These are phyloP conservation scores for Aleiodes alternator DNA, from an alignment of 2,888 invertebrate species.

Conservation along the genomic window DNA sequence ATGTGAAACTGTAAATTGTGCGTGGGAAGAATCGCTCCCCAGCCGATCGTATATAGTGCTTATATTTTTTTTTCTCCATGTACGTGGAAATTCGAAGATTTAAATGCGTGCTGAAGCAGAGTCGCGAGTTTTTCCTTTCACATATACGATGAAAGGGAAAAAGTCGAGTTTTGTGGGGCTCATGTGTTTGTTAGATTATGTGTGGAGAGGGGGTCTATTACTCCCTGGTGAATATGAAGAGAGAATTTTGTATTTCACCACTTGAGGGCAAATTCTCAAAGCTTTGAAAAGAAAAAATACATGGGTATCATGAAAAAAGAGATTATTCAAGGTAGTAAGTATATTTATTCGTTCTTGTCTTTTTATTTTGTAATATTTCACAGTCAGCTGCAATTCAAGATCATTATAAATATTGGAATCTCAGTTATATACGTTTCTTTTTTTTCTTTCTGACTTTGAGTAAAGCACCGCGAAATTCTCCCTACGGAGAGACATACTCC, in stretches of 20 bases:
- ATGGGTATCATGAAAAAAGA: slow-evolving; percentile 32
- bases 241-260: slow-evolving; percentile 62
- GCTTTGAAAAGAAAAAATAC: slow-evolving; percentile 41
- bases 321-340: slow-evolving; percentile 24
- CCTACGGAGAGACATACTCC: slow-evolving; percentile 22
- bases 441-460: slow-evolving; percentile 9
- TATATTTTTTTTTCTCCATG: slow-evolving; percentile 4
- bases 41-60: slow-evolving; percentile 60
- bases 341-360: neutral
- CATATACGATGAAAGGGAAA: slow-evolving; percentile 39
- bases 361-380: no score
- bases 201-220: slow-evolving; percentile 63
- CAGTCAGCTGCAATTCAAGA: no score
- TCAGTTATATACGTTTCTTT: slow-evolving; percentile 5
- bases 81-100: slow-evolving; percentile 64
- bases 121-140: slow-evolving; percentile 23
- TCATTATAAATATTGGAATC: slow-evolving; percentile 16
- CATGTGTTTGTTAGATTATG: slow-evolving; percentile 71
- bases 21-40: slow-evolving; percentile 75
- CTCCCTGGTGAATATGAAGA: slow-evolving; percentile 73
- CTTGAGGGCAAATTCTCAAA: slow-evolving; percentile 35
- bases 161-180: slow-evolving; percentile 54
- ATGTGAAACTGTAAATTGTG: slow-evolving; percentile 76
- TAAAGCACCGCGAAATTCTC: slow-evolving; percentile 34
- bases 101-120: slow-evolving; percentile 71